Percentiles rank a stretch among this genome's conserved stretches.
phyloP scores from a whole-genome alignment of 2,797 vertebrate species.

The Novumbra hubbsi region DNA sequence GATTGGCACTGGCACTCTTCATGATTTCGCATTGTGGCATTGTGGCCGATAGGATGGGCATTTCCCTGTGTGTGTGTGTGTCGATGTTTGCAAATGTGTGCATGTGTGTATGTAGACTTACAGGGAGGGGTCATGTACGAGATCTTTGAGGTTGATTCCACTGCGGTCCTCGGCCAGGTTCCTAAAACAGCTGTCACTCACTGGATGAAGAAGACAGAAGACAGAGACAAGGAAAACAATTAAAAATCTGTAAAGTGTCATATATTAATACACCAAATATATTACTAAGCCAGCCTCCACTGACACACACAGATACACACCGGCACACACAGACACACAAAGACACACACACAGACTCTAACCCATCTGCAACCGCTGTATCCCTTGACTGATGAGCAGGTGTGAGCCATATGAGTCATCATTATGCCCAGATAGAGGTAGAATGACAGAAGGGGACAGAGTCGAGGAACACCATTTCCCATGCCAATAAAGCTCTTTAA shows the following conservation, averaged over 20 bases:
- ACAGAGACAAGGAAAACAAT: neutral
- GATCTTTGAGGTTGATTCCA: conserved; percentile 99
- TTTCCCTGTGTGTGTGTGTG: neutral
- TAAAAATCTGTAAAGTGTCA: neutral
- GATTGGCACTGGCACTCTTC: neutral
- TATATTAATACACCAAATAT: neutral
- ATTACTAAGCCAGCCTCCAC: neutral
- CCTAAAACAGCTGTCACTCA: conserved; percentile 99
- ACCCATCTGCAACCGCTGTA: conserved; percentile 15
- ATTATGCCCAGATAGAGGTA: conserved; percentile 38
- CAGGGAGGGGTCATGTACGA: conserved; percentile 97
- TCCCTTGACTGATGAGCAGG: conserved; percentile 57
- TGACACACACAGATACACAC: neutral
- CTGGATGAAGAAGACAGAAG: conserved; percentile 71
- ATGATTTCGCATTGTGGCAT: neutral
- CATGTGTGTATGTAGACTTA: conserved; percentile 76
- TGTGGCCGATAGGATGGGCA: neutral
- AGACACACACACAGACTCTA: neutral
- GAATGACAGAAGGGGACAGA: conserved; percentile 38
- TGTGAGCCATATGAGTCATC: conserved; percentile 66
- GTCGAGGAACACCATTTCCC: neutral
- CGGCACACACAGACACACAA: conserved; percentile 3
- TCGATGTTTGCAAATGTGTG: conserved; percentile 4
- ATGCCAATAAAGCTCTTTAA: too few species aligned
- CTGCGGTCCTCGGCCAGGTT: conserved; percentile 98